A percentile compares a stretch with the other conserved stretches of the same genome.
Conservation (phyloP, 2,113 vertebrate species). For the Australoheros scitulus region DNA sequence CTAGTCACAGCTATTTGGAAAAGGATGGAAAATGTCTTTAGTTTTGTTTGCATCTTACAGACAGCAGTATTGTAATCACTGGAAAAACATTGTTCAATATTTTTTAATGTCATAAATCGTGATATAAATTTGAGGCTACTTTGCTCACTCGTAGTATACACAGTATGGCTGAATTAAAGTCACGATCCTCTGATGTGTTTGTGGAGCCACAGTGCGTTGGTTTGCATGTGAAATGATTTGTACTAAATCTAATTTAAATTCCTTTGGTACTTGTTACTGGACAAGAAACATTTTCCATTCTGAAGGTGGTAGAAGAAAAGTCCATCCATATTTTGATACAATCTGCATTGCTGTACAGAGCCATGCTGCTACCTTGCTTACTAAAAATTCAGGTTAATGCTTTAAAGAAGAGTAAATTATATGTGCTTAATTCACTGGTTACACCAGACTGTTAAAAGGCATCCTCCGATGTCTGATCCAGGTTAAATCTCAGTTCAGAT, state of each 20-base stretch:
- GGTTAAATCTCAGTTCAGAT: conserved; percentile 28
- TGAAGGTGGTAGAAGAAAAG: neutral
- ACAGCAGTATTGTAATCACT: neutral
- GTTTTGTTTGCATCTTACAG: neutral
- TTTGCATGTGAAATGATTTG: neutral
- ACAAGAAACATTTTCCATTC: neutral
- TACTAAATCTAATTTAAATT: neutral
- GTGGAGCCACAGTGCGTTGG: neutral
- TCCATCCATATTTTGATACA: neutral
- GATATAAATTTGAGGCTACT: neutral
- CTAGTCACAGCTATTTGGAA: neutral
- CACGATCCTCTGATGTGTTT: neutral
- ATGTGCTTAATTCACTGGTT: neutral
- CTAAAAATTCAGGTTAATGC: neutral
- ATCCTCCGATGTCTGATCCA: conserved; percentile 36
- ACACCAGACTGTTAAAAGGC: neutral
- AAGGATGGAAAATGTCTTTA: neutral
- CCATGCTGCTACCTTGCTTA: neutral
- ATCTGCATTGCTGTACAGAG: neutral
- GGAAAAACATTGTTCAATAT: neutral
- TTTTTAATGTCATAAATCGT: neutral
- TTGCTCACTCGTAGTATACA: neutral
- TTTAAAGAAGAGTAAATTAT: neutral
- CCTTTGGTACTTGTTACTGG: neutral
- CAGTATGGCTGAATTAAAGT: neutral